Base-by-base conservation (phyloP, 2,113 vertebrate species). In the Ptychochromis oligacanthus region DNA sequence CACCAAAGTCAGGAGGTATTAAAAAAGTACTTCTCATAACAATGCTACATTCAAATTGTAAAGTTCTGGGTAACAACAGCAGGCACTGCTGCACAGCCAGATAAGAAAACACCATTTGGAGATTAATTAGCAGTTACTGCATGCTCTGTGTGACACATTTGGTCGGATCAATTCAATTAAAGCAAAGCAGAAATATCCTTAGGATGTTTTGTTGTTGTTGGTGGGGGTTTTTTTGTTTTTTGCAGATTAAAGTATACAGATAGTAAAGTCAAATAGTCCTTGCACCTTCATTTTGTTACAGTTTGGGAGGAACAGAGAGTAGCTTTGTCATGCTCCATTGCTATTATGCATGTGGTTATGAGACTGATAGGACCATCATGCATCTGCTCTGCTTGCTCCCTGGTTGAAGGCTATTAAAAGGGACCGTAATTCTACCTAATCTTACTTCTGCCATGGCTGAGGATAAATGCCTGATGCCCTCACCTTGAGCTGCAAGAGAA, bases 361-460 rank as follows among this genome's bases (percentile, higher is more conserved):
- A 80, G 59, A 89, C 77, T 60, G 75, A 91, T 87, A 87, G 75
- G 56, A 34, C 22, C 82, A 22, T 76, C 81, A 17, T 26, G 70
- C 83, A 83, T 91, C 82, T 90, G 87, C 85, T 82, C 59, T n/a
- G 4, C 79, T 76, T 76, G 24, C 56, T 74, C 82, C 28, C 75
- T 49, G 40, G 83, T 74, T 74, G 70, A 54, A 14, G 40, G 86
- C 88, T 87, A 90, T 87, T 93, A 93, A 80, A 84, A 83, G 62
- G 70, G 78, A 75, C 87, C 80, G 88, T 93, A 91, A 90, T 89
- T 95, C 93, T 85, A 31, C 64, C 82, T 93, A 91, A 94, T 94
- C 91, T 94, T 79, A 75, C 82, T 91, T 90, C 90, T 87, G 92
- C 85, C 87, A 7, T 49, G 26, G 82, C 43, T 83, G 28, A 54